Percentiles rank a stretch among this genome's conserved stretches.
phyloP scores from a whole-genome alignment of 2,888 invertebrate genomes.

The Sminthurides aquaticus region DNA sequence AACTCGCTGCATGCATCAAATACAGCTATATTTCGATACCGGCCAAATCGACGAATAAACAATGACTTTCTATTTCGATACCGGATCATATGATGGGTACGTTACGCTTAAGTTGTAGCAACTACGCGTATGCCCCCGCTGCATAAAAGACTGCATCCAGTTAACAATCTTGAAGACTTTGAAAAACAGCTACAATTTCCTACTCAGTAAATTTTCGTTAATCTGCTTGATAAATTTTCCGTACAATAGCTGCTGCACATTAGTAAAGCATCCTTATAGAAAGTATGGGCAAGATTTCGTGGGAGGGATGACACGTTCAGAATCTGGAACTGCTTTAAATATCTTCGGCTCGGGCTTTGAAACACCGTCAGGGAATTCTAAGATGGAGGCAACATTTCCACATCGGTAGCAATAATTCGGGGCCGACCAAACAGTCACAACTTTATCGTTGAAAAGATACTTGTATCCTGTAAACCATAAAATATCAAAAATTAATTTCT shows the following conservation, averaged over 20 bases:
- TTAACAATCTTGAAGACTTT: no score
- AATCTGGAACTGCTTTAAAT: conserved; percentile 93
- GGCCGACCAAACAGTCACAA: conserved; percentile 99
- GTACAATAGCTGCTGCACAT: not conserved
- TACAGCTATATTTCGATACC: no score
- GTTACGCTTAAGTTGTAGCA: no score
- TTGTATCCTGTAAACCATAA: conserved; percentile 66
- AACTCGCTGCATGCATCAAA: no score
- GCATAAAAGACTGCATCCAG: no score
- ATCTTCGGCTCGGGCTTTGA: conserved; percentile 60
- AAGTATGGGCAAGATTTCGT: conserved; percentile 94
- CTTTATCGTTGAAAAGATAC: conserved; percentile 94
- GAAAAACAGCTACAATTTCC: not conserved
- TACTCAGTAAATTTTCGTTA: no score
- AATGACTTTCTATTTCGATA: no score
- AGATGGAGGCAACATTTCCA: conserved; percentile 94
- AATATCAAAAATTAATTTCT: not conserved
- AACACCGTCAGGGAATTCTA: conserved; percentile 75
- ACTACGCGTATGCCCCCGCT: no score
- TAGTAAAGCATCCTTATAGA: conserved; percentile 62
- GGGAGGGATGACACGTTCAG: conserved; percentile 85
- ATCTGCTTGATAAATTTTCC: no score
- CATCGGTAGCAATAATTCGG: conserved; percentile 99
- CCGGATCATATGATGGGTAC: no score
- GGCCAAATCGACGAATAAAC: no score